Base-by-base conservation (phyloP, 1,140 invertebrate species). In the Tetraneura akinire region DNA sequence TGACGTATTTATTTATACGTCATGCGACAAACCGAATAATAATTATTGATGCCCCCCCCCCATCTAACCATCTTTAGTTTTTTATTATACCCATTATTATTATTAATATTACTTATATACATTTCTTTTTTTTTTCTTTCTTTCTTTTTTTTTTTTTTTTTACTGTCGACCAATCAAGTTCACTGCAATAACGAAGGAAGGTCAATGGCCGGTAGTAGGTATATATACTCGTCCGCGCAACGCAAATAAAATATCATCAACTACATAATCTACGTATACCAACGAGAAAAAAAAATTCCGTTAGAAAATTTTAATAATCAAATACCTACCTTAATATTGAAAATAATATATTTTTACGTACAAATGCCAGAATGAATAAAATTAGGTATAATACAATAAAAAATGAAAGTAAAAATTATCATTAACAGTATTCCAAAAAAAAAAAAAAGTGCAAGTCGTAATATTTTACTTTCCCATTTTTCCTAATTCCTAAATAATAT, bases 181-280 rank as follows among this genome's bases (percentile, higher is more conserved):
- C 73, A 57, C 53, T 57, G 73, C 73, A 76, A 76, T 57, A 57
- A 53, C 73, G 53, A 76, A 51, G 32, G 51, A 37, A 76, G 73
- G 73, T 76, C 73, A 76, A 76, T 32, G 73, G 73, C 73, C 73
- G 53, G 51, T n/a, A 37, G 73, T 21, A n/a, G n/a, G n/a, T n/a
- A n/a, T n/a, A n/a, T n/a, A 37, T 37, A 76, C 29, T 57, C 49
- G 53, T 42, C 51, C 73, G 32, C 73, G n/a, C 10, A 8, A 53
- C 21, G 53, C 66, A 45, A 21, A 68, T 47, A 45, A 47, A 68
- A 47, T 47, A 68, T 68, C 42, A 21, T 68, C 66, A 18, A 11
- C 9, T 45, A 68, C 37, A 47, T 68, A 47, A 68, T 47, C 66
- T 21, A 37, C 42, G 14, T 68, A n/a, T n/a, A n/a, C 42, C 4